Percentiles rank a stretch among this genome's conserved stretches.
Conservation (phyloP, 2,888 invertebrate genomes). For the Electrophaes corylata region DNA sequence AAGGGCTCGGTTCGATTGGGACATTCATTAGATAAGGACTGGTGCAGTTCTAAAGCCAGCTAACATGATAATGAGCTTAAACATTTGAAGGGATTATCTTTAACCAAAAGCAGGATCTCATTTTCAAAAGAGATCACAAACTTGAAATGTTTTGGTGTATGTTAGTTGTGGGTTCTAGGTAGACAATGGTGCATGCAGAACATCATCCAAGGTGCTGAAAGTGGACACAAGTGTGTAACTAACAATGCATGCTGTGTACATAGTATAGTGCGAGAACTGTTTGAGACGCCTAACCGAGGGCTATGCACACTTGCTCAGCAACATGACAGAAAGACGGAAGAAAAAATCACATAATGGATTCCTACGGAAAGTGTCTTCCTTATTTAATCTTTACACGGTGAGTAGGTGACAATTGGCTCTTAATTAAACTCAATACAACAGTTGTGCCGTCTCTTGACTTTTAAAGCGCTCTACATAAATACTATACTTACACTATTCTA, state of each 20-base stretch:
- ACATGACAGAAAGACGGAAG: slow-evolving; percentile 84
- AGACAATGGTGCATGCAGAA: slow-evolving; percentile 82
- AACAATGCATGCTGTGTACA: slow-evolving; percentile 84
- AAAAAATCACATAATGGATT: slow-evolving; percentile 87
- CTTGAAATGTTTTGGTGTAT: slow-evolving; percentile 78
- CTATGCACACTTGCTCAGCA: slow-evolving; percentile 75
- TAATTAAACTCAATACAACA: slow-evolving; percentile 34
- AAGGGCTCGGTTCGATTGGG: slow-evolving; percentile 74
- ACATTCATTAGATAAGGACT: slow-evolving; percentile 75
- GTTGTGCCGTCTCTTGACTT: slow-evolving; percentile 21
- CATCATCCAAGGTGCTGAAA: slow-evolving; percentile 74
- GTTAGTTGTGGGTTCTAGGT: slow-evolving; percentile 83
- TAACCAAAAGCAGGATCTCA: slow-evolving; percentile 46
- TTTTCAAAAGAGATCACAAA: slow-evolving; percentile 57
- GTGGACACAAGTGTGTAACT: slow-evolving; percentile 82
- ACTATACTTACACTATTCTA: slow-evolving; percentile 4
- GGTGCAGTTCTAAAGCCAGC: slow-evolving; percentile 69
- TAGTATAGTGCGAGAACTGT: slow-evolving; percentile 75
- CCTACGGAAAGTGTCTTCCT: slow-evolving; percentile 94
- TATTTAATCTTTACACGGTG: slow-evolving; percentile 94
- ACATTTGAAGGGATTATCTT: slow-evolving; percentile 60
- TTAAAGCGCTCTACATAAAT: not conserved
- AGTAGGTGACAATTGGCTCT: slow-evolving; percentile 69
- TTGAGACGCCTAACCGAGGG: slow-evolving; percentile 64
- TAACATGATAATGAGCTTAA: slow-evolving; percentile 76